Conservation (phyloP, 2,113 vertebrate genomes). For the Polypterus senegalus region DNA sequence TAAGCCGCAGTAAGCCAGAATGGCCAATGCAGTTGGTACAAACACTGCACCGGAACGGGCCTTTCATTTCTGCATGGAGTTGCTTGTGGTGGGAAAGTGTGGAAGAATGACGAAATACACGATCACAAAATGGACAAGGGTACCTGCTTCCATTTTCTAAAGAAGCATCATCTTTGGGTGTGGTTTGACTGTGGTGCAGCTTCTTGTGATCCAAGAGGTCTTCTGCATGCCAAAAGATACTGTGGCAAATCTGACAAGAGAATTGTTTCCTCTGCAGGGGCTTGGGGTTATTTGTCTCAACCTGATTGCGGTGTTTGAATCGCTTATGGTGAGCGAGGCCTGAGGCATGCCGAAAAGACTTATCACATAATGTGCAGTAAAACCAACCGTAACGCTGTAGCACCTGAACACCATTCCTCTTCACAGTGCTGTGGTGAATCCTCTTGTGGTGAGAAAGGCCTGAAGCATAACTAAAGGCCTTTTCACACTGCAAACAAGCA, state of each 20-base stretch:
- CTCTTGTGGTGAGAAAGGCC: neutral
- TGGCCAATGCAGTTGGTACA: slow-evolving; percentile 35
- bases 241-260: neutral
- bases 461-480: neutral
- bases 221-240: neutral
- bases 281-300: neutral
- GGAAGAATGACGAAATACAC: slow-evolving; percentile 11
- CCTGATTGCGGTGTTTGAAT: too few species aligned
- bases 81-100: slow-evolving; percentile 9
- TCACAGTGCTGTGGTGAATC: too few species aligned
- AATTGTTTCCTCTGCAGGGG: neutral
- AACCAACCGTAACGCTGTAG: too few species aligned
- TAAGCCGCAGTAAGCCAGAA: slow-evolving; percentile 16
- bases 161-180: slow-evolving; percentile 3
- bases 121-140: slow-evolving; percentile 10
- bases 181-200: slow-evolving; percentile 4
- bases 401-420: too few species aligned
- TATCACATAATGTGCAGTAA: too few species aligned
- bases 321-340: too few species aligned
- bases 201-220: neutral
- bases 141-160: slow-evolving; percentile 17
- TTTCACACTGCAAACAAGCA: neutral
- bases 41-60: slow-evolving; percentile 35
- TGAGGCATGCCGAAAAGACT: too few species aligned
- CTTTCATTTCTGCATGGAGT: too few species aligned